phyloP scores from a whole-genome alignment of 2,888 invertebrate species.

The Embidobia sp. region DNA sequence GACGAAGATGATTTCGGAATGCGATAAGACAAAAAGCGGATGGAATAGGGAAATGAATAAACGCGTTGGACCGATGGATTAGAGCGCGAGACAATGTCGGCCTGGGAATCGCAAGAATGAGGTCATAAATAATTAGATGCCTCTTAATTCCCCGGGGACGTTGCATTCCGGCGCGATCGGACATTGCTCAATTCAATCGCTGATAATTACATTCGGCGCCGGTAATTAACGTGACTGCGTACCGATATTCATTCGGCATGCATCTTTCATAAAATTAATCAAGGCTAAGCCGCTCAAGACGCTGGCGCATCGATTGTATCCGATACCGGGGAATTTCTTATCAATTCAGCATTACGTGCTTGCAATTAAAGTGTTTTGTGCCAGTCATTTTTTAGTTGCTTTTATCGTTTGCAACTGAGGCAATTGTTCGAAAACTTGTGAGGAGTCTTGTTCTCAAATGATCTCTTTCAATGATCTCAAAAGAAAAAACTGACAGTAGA shows the following conservation, averaged over 20 bases:
- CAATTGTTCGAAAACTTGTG: too few species aligned
- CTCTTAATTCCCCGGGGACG: slow-evolving; percentile 62
- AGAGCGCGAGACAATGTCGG: slow-evolving; percentile 37
- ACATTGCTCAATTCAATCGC: slow-evolving; percentile 71
- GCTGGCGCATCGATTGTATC: slow-evolving; percentile 26
- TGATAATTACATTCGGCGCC: slow-evolving; percentile 70
- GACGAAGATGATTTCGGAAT: slow-evolving; percentile 14
- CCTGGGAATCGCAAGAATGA: slow-evolving; percentile 48
- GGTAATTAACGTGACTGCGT: slow-evolving; percentile 64
- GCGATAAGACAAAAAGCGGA: slow-evolving; percentile 35
- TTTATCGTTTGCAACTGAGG: too few species aligned
- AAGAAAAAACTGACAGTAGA: too few species aligned
- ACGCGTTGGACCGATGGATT: slow-evolving; percentile 63
- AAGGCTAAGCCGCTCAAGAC: slow-evolving; percentile 72
- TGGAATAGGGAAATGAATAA: slow-evolving; percentile 34
- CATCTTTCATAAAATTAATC: slow-evolving; percentile 77
- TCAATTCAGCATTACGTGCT: not conserved
- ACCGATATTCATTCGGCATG: slow-evolving; percentile 69
- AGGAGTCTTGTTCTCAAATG: too few species aligned
- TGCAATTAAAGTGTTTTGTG: slow-evolving; percentile 4
- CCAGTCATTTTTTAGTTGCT: too few species aligned
- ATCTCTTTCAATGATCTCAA: too few species aligned
- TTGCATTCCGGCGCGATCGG: slow-evolving; percentile 69
- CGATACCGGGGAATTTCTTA: slow-evolving; percentile 32
- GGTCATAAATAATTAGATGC: slow-evolving; percentile 71